Conservation (phyloP, 2,797 vertebrate genomes). For the Aphelocoma californica region DNA sequence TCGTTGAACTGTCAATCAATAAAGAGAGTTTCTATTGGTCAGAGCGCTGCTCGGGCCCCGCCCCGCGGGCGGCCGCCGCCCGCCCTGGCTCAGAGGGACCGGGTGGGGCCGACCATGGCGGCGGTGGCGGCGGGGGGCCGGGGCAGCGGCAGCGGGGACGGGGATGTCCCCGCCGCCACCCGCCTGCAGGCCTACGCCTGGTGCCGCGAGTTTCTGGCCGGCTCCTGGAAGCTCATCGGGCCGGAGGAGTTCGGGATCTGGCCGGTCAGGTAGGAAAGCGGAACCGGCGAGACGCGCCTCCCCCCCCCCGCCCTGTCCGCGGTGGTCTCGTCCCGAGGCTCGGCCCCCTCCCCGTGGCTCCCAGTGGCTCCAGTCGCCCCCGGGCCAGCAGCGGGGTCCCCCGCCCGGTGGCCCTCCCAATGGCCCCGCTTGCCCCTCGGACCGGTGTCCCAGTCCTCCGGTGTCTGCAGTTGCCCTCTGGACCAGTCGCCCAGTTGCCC, state of each 20-base stretch:
- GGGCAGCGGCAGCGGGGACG: rapidly evolving
- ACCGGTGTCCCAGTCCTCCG: neutral
- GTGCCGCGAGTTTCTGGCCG: neutral
- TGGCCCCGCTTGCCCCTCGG: no score
- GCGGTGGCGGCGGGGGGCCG: neutral
- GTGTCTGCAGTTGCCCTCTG: no score
- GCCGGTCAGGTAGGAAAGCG: neutral
- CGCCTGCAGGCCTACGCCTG: neutral
- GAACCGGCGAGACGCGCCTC: neutral
- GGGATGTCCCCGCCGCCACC: neutral
- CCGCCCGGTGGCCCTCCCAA: neutral
- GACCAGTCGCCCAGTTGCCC: no score
- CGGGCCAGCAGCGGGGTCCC: neutral
- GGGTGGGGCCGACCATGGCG: neutral
- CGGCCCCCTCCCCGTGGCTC: no score
- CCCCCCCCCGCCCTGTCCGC: neutral
- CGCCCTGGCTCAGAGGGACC: neutral
- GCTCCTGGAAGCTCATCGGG: neutral
- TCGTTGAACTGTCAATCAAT: rapidly evolving
- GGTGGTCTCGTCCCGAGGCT: neutral
- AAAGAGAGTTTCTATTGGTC: rapidly evolving
- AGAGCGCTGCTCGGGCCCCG: rapidly evolving
- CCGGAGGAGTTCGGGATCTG: neutral
- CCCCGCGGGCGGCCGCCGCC: neutral
- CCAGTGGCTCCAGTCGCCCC: neutral